Conservation (phyloP, 2,797 vertebrate species). For the Steatocranus sp. region DNA sequence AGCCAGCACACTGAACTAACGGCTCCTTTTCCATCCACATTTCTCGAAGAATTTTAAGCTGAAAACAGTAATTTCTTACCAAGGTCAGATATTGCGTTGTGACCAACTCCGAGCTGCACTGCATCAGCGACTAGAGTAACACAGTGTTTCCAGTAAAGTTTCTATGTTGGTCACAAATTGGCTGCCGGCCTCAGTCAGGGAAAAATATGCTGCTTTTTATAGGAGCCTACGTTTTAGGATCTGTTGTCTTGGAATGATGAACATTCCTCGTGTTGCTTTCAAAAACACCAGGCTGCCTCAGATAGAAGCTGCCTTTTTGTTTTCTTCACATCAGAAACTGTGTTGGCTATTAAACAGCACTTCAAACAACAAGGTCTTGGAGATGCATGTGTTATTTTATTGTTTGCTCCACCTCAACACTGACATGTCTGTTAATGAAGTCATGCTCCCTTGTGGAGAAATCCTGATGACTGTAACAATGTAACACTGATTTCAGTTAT, state of each 20-base stretch:
- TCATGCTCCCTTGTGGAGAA: not conserved
- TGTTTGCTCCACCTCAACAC: not conserved
- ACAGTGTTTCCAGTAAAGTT: conserved; percentile 60
- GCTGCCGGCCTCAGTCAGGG: conserved; percentile 41
- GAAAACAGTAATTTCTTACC: conserved; percentile 43
- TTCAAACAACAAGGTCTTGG: not conserved
- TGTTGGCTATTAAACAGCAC: not conserved
- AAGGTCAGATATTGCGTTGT: conserved; percentile 44
- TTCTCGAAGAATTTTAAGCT: conserved; percentile 19
- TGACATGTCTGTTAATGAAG: not conserved
- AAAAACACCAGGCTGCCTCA: not conserved
- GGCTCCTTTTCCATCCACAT: conserved; percentile 24
- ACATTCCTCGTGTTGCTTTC: conserved; percentile 20
- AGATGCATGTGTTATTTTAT: not conserved
- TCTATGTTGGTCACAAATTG: conserved; percentile 69
- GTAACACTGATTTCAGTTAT: not conserved
- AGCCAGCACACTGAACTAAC: conserved; percentile 20
- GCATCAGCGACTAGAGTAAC: conserved; percentile 48
- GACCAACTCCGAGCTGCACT: conserved; percentile 24
- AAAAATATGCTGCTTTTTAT: conserved; percentile 60
- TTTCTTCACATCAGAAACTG: not conserved
- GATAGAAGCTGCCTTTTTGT: not conserved
- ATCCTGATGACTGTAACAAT: not conserved
- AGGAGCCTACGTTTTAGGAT: conserved; percentile 46
- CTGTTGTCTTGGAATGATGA: conserved; percentile 51